These are phyloP conservation scores for Leptinotarsa lineolata DNA, from an alignment of 1,140 invertebrate species.

Conservation along the genomic window DNA sequence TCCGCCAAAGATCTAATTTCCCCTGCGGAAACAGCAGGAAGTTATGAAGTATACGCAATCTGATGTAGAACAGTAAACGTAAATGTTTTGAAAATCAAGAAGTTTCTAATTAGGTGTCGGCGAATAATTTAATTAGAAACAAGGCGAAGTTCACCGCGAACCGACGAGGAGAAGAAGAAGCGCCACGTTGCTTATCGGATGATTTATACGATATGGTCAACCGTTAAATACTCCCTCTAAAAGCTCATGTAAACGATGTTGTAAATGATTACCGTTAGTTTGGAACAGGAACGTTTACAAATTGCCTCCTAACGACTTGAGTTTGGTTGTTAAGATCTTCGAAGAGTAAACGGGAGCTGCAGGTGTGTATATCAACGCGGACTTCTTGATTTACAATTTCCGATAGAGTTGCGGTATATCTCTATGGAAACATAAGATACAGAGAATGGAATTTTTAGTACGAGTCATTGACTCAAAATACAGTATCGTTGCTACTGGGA, in stretches of 20 bases:
- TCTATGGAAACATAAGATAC: too few species aligned
- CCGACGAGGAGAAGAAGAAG: constrained; percentile 30
- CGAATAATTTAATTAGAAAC: constrained; percentile 43
- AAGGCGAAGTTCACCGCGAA: constrained; percentile 34
- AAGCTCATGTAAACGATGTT: constrained; percentile 42
- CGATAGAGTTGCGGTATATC: background rate
- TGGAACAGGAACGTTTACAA: constrained; percentile 31
- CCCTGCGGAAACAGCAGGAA: background rate
- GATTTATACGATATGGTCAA: constrained; percentile 46
- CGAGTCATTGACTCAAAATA: too few species aligned
- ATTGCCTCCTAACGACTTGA: constrained; percentile 37
- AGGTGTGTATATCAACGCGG: background rate
- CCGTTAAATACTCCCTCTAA: constrained; percentile 44
- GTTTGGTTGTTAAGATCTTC: constrained; percentile 18
- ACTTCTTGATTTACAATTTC: background rate
- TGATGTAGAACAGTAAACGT: background rate
- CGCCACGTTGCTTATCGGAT: constrained; percentile 39
- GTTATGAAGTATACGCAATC: constrained; percentile 8
- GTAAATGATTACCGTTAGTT: constrained; percentile 43
- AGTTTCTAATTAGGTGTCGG: constrained; percentile 40
- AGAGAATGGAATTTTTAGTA: too few species aligned
- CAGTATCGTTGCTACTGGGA: too few species aligned
- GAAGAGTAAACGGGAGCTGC: background rate
- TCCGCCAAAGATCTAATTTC: background rate
- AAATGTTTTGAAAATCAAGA: constrained; percentile 8